Conservation (phyloP, 1,140 invertebrate genomes). For the Drosophila ambigua region DNA sequence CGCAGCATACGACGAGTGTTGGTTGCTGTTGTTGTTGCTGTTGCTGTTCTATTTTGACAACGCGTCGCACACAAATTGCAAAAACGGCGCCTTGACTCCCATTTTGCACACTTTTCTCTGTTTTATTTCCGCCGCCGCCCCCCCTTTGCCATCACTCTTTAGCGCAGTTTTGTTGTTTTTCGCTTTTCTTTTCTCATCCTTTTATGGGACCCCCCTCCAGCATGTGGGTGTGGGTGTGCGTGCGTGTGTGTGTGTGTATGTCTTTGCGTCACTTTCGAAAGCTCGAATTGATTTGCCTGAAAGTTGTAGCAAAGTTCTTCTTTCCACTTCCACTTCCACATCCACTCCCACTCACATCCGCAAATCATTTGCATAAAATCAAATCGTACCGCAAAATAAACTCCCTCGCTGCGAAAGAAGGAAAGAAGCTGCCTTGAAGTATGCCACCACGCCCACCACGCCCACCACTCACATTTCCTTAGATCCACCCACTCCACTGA, state of each 20-base stretch:
- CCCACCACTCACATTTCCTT: conserved; percentile 32
- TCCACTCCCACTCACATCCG: conserved; percentile 15
- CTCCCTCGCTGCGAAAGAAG: conserved; percentile 34
- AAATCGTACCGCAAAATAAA: conserved; percentile 77
- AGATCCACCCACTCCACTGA: no score
- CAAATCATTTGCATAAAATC: conserved; percentile 79
- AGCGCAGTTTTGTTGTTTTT: conserved; percentile 18
- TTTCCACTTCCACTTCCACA: conserved; percentile 2
- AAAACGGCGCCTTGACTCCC: conserved; percentile 65
- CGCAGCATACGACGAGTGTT: not conserved
- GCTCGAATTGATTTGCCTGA: conserved; percentile 75
- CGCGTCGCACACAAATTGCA: conserved; percentile 73
- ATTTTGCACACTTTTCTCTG: conserved; percentile 59
- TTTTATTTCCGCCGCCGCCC: conserved; percentile 9
- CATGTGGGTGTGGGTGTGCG: conserved; percentile 10
- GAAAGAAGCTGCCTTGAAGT: conserved; percentile 24
- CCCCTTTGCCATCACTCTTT: conserved; percentile 11
- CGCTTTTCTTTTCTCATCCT: conserved; percentile 34
- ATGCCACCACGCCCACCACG: conserved; percentile 15
- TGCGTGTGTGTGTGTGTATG: conserved; percentile 3
- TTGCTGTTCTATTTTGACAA: conserved; percentile 56
- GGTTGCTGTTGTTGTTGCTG: conserved; percentile 15
- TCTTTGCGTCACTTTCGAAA: conserved; percentile 70
- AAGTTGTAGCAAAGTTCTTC: conserved; percentile 52
- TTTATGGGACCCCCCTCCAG: conserved; percentile 4